Evolutionary conservation across 2,797 vertebrate genomes (phyloP), one percentile per base, ranked within the genome.

Genomic region (Distichodus sexfasciatus): DNA sequence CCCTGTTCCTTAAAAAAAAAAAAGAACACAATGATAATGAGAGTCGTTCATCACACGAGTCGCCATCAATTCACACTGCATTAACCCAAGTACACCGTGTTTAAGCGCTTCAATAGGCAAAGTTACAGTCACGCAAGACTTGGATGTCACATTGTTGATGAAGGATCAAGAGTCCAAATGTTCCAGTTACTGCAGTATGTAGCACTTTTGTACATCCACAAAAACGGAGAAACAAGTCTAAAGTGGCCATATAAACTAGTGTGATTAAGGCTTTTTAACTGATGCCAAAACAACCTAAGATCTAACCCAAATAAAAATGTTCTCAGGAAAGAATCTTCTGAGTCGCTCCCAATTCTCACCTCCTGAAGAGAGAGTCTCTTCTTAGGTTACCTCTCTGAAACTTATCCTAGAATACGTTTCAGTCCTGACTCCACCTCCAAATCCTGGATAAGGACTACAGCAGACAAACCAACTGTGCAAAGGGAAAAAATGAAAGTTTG

Each of bases 21-120:
- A 71, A 77, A 78, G 75, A 76, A 46, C 28, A 58, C 64, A 71
- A 71, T 62, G 71, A 76, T 76, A 74, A 79, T 79, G 74, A 71
- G 60, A 65, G 59, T 35, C 55, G 71, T 79, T 79, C 68, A 76
- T 79, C 74, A 71, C 47, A 24, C 65, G 74, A 79, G 71, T 74
- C 70, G 73, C 57, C 63, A 36, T 62, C 59, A 73, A 54, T 61
- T 66, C 47, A 66, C 57, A 79, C 35, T 67, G 46, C 58, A 71
- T 36, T 29, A 63, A 44, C 29, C 53, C 38, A 6, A 65, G 51
- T 24, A 44, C 29, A 43, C 53, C 6, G 48, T 44, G 63, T 72
- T 63, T 67, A 70, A 69, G 60, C 28, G 21, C 26, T 54, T 48
- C 15, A 41, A 59, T 60, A 48, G 48, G n/a, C 38, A 41, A 60